phyloP scores from a whole-genome alignment of 30 jellyfish, hydroid and myxozoan species.

The Cassiopea andromeda region DNA sequence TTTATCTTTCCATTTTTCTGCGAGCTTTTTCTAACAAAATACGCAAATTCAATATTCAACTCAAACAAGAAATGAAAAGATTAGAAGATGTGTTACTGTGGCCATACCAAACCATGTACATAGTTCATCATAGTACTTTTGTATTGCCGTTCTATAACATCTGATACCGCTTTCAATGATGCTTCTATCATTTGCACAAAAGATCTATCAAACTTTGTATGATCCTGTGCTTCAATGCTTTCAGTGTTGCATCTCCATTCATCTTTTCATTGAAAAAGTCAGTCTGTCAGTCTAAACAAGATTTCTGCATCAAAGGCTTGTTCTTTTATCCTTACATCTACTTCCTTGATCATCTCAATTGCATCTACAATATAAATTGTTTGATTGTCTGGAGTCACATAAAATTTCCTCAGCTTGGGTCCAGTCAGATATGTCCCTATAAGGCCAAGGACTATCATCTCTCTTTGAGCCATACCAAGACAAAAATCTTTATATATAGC shows the following conservation, averaged over 20 bases:
- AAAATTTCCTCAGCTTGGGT: slow-evolving; percentile 44
- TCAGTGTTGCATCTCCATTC: slow-evolving; percentile 8
- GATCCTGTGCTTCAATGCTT: background rate
- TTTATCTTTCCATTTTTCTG: no score
- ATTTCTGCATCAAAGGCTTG: background rate
- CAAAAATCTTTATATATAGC: slow-evolving; percentile 7
- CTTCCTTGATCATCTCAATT: background rate
- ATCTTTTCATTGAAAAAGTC: slow-evolving; percentile 2
- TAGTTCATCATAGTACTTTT: background rate
- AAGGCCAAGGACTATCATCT: slow-evolving; percentile 48
- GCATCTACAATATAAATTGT: slow-evolving; percentile 11
- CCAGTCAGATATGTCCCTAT: slow-evolving; percentile 41
- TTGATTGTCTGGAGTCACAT: slow-evolving; percentile 38
- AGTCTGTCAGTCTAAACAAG: background rate
- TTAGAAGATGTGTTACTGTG: no score
- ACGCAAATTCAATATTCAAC: no score
- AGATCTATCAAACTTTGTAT: background rate
- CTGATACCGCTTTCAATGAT: background rate
- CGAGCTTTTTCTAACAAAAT: no score
- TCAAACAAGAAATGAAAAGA: no score
- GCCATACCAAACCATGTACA: no score
- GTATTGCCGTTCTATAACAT: slow-evolving; percentile 8
- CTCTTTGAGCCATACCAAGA: slow-evolving; percentile 8
- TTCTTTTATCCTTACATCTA: background rate
- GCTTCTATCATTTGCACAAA: slow-evolving; percentile 10